Conservation (phyloP, 2,113 vertebrate genomes). For the Apodemus sylvaticus region DNA sequence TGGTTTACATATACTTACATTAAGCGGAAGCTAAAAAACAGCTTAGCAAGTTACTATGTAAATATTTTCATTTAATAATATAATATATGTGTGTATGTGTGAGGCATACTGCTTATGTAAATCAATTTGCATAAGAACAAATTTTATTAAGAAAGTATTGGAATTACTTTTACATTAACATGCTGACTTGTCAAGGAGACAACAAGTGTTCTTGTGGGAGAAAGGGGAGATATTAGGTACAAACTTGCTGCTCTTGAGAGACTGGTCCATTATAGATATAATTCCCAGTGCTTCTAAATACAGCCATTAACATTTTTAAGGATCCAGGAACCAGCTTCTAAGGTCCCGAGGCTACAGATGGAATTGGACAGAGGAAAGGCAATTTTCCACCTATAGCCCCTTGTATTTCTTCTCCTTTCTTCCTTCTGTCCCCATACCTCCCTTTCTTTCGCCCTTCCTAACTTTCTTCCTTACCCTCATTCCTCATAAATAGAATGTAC, state of each 20-base stretch:
- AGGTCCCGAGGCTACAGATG: background rate
- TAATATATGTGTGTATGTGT: background rate
- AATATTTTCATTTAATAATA: background rate
- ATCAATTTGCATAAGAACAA: background rate
- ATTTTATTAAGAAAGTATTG: background rate
- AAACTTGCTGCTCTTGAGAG: background rate
- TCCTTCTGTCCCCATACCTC: background rate
- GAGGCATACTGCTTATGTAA: background rate
- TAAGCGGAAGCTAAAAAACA: background rate
- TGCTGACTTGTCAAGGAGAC: background rate
- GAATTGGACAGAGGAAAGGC: background rate
- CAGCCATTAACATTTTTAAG: background rate
- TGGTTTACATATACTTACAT: background rate
- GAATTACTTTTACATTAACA: background rate
- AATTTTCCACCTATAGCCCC: background rate
- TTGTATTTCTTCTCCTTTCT: background rate
- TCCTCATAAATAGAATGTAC: background rate
- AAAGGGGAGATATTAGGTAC: background rate
- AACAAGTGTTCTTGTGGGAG: accelerated
- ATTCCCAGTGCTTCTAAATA: background rate
- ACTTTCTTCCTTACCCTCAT: background rate
- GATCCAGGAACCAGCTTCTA: background rate
- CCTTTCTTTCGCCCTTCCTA: accelerated
- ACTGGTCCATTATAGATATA: too few relatives aligned
- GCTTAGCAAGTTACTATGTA: background rate